These are phyloP conservation scores for Tethea ocularis DNA, from an alignment of 2,888 invertebrate species.

Conservation along the genomic window DNA sequence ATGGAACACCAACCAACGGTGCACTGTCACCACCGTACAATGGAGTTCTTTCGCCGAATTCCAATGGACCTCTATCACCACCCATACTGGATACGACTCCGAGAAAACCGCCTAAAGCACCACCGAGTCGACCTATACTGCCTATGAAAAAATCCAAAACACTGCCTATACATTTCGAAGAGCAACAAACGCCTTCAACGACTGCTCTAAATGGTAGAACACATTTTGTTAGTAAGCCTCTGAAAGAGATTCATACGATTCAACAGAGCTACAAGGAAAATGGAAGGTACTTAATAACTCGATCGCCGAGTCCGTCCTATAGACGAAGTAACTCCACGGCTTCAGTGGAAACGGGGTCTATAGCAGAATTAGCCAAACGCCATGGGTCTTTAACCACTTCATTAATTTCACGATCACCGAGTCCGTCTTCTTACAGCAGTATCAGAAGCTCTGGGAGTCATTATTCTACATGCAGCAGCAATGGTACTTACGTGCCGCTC, in stretches of 20 bases:
- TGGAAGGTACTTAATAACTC: constrained; percentile 56
- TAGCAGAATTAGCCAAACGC: constrained; percentile 75
- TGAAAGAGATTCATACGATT: constrained; percentile 74
- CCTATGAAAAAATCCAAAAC: constrained; percentile 78
- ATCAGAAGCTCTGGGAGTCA: constrained; percentile 70
- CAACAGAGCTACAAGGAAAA: constrained; percentile 52
- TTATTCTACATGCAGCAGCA: constrained; percentile 78
- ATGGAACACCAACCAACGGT: constrained; percentile 44
- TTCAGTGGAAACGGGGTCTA: constrained; percentile 77
- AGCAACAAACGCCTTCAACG: constrained; percentile 64
- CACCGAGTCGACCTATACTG: constrained; percentile 63
- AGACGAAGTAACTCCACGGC: constrained; percentile 67
- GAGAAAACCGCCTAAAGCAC: constrained; percentile 75
- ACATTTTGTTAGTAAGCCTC: constrained; percentile 69
- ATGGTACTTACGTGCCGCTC: constrained; percentile 69
- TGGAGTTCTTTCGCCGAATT: constrained; percentile 54
- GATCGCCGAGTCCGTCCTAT: constrained; percentile 70
- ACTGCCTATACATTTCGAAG: constrained; percentile 74
- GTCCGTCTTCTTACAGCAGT: constrained; percentile 78
- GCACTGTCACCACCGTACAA: constrained; percentile 42
- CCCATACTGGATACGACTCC: constrained; percentile 70
- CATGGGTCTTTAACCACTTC: constrained; percentile 62
- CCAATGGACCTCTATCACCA: constrained; percentile 69
- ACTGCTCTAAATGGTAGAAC: constrained; percentile 66
- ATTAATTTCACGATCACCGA: constrained; percentile 82